Conservation (phyloP, 2,113 vertebrate species). For the Toxotes jaculatrix region DNA sequence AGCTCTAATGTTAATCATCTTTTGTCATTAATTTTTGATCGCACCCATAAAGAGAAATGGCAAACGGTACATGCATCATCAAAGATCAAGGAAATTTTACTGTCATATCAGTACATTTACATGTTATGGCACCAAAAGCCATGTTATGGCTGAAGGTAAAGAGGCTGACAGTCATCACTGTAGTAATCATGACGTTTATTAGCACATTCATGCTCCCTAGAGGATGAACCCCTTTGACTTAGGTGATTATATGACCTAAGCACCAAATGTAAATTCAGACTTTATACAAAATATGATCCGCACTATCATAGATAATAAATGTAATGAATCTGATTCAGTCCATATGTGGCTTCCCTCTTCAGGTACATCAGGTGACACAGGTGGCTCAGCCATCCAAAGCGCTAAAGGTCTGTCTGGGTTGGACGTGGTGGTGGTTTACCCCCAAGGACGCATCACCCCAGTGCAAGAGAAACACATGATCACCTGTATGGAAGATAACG, state of each 20-base stretch:
- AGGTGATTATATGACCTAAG: neutral
- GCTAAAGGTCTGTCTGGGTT: conserved; percentile 86
- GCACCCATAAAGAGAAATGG: no score
- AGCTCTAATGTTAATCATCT: neutral
- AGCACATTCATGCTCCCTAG: neutral
- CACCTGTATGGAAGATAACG: conserved; percentile 89
- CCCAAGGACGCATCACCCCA: conserved; percentile 86
- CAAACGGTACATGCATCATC: no score
- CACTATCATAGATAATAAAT: neutral
- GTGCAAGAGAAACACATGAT: conserved; percentile 96
- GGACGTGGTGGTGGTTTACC: conserved; percentile 91
- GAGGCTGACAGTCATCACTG: neutral
- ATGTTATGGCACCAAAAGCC: no score
- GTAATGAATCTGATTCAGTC: neutral
- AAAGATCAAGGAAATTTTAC: no score
- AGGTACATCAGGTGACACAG: conserved; percentile 97
- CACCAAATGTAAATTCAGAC: no score
- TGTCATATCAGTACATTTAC: no score
- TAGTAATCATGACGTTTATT: neutral
- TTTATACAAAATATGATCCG: no score
- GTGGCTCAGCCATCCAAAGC: conserved; percentile 91
- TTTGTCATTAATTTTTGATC: neutral
- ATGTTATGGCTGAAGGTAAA: no score
- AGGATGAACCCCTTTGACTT: neutral
- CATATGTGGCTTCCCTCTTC: conserved; percentile 3